Base-by-base conservation (phyloP, 2,797 vertebrate species). In the Pampus argenteus region DNA sequence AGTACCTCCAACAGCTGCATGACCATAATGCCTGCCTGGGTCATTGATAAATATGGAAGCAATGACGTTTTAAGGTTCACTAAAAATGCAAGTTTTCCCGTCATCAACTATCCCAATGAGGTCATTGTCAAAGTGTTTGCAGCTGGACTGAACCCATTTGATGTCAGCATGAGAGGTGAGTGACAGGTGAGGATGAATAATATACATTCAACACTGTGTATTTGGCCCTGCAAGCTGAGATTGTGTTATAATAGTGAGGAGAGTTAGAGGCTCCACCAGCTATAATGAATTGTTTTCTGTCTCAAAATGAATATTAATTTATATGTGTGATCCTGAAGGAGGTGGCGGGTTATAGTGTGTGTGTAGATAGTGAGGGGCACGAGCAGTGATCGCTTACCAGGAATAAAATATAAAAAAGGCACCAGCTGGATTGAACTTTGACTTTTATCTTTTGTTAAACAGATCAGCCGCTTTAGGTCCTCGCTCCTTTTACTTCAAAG, bases 81-180 rank as follows among this genome's bases (percentile, higher is more conserved):
- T 9, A 90, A 82, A 66, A 94, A 97, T 25, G 96, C 95, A 79
- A 60, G 74, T 47, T 91, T 99, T 69, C 98, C 98, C 9, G 3
- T 93, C 57, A 95, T 99, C 80, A 74, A 91, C 70, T 97, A 95
- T 61, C 98, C 98, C 10, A 99, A 98, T 86, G 97, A 99, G 89
- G 96, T 99, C 23, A 93, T 98, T 52, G 90, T 99, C 62, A 96
- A 95, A 85, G 98, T 99, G 80, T 94, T 95, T 6, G 96, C 97
- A 23, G 95, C 96, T 15, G 95, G 95, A 81, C 87, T 99, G 50
- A 99, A 98, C 86, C 98, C 98, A 13, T 86, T 99, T 63, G 98
- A 99, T 82, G 91, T 99, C 79, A 95, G 94, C 84, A 99, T 99
- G 97, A 94, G 97, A 95, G 96, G 98, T 98, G 94, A 96, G 96